Evolutionary conservation across 2,888 invertebrate species (phyloP), one percentile per base, ranked within the genome.

Genomic region (Chouioia cunea): DNA sequence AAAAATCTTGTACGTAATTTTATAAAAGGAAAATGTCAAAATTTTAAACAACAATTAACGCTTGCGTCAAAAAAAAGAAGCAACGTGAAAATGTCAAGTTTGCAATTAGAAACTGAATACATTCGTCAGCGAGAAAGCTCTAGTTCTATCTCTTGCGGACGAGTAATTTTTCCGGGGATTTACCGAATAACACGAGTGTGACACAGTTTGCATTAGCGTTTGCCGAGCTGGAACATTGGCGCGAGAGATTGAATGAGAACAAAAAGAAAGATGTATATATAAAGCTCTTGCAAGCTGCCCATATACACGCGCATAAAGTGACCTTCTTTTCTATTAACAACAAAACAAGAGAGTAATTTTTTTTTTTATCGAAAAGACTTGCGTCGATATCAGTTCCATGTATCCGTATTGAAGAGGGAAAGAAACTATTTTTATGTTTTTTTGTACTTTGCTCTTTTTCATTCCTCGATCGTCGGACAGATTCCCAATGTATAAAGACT

Each of bases 211-310:
- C 71, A 72, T 73, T 66, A 64, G 22, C 66, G 68, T 66, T 69
- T 27, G 68, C 69, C 62, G 54, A 62, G 36, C 59, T 54, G 66
- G 59, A 59, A 59, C 59, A 66, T 67, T 52, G 57, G 70, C n/a
- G 58, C 48, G 48, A 63, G 47, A 22, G 27, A 64, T 59, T 16
- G 23, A 64, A 53, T 58, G 57, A 73, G 53, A 71, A 65, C 60
- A 53, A 67, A 63, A 73, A 68, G 60, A 71, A 72, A 54, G 64
- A 71, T 52, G 62, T 46, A 71, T 65, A 64, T 66, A 57, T 65
- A 65, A 58, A 69, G 67, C 64, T 54, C 59, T 48, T 14, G 20
- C 27, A 56, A 57, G 36, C 10, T 57, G n/a, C n/a, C n/a, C n/a
- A n/a, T n/a, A n/a, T n/a, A n/a, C 22, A 18, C 14, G 22, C 36